Evolutionary conservation across 2,797 vertebrate genomes (phyloP).

Genomic region (Danio aesculapii): DNA sequence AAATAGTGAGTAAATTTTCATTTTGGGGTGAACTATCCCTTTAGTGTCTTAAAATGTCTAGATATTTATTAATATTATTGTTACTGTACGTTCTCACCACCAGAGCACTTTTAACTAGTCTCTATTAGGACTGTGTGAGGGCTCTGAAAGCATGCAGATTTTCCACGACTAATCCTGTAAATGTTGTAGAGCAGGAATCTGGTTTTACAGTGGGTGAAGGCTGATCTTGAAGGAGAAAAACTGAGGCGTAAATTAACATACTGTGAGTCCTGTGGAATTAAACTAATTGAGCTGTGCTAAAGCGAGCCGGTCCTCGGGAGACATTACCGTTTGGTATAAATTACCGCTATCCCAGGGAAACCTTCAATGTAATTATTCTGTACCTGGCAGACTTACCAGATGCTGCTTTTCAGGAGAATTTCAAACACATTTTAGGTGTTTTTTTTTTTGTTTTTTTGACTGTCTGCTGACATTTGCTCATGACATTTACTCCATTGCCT

Average conservation of each 20-base stretch:
- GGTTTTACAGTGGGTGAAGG: neutral
- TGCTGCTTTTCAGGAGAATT: neutral
- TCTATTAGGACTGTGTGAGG: neutral
- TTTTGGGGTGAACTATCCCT: too few relatives aligned
- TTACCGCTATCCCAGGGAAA: neutral
- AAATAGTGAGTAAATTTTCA: too few relatives aligned
- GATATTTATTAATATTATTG: neutral
- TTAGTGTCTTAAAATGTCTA: too few relatives aligned
- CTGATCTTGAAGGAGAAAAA: neutral
- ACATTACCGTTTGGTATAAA: slow-evolving; percentile 22
- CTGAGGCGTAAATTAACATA: neutral
- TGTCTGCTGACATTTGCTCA: slow-evolving; percentile 41
- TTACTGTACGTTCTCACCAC: neutral
- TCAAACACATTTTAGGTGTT: slow-evolving; percentile 5
- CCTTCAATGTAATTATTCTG: slow-evolving; percentile 23
- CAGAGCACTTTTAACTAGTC: neutral
- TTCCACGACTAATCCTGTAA: slow-evolving; percentile 5
- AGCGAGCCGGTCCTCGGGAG: neutral
- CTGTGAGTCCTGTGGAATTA: neutral
- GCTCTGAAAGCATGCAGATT: slow-evolving; percentile 1
- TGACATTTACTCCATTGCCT: slow-evolving; percentile 41
- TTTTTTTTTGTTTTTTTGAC: neutral
- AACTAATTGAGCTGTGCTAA: slow-evolving; percentile 30
- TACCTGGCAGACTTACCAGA: slow-evolving; percentile 8
- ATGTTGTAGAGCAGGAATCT: neutral